Evolutionary conservation across 2,888 invertebrate genomes (phyloP).

Genomic region (Cheilosia vulpina): DNA sequence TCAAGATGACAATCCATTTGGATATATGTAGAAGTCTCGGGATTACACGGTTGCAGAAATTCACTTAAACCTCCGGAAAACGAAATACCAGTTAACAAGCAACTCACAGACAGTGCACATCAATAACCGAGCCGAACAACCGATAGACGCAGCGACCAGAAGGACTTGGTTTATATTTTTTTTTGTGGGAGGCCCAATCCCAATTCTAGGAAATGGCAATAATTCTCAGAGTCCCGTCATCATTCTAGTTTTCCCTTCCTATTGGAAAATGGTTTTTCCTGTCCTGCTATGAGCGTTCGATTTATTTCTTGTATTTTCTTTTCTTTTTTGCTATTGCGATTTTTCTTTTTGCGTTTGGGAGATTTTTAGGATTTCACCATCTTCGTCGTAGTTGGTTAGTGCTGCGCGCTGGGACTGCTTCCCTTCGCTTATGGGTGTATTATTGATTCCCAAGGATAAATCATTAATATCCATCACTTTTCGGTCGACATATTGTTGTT

Average conservation of each 20-base stretch:
- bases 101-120: constrained; percentile 44
- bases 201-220: constrained; percentile 48
- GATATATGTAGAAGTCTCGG: constrained; percentile 5
- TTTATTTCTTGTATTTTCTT: constrained; percentile 16
- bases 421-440: constrained; percentile 20
- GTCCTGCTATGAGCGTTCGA: constrained; percentile 45
- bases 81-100: constrained; percentile 42
- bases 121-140: constrained; percentile 52
- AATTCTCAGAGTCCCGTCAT: constrained; percentile 55
- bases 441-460: constrained; percentile 53
- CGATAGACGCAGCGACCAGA: constrained; percentile 37
- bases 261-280: constrained; percentile 31
- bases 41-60: constrained; percentile 54
- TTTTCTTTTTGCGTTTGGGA: constrained; percentile 33
- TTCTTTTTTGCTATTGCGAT: constrained; percentile 10
- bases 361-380: constrained; percentile 61
- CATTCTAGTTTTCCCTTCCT: constrained; percentile 43
- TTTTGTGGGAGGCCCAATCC: constrained; percentile 3
- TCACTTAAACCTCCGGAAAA: constrained; percentile 55
- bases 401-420: not conserved
- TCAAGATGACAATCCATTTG: not conserved
- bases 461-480: constrained; percentile 75
- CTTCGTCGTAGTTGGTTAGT: constrained; percentile 19
- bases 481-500: constrained; percentile 68
- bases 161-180: constrained; percentile 11